Conservation (phyloP, 1,140 invertebrate genomes). For the Leptopilina boulardi region DNA sequence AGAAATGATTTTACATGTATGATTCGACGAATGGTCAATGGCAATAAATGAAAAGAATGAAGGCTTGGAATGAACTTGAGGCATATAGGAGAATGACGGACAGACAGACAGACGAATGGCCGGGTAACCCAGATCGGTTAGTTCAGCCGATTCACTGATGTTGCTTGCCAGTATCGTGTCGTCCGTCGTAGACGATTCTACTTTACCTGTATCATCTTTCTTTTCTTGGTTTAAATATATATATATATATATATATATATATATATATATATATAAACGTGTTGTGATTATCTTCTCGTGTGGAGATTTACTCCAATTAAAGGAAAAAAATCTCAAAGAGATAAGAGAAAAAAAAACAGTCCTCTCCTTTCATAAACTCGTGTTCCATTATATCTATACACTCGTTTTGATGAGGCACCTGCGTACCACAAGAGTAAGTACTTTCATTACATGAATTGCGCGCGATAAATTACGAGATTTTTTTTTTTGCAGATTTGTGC, state of each 20-base stretch:
- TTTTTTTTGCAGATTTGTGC: slow-evolving; percentile 10
- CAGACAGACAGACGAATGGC: slow-evolving; percentile 69
- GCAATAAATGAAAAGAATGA: slow-evolving; percentile 63
- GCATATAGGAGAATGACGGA: slow-evolving; percentile 35
- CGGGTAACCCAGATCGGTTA: slow-evolving; percentile 76
- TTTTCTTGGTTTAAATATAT: slow-evolving; percentile 2
- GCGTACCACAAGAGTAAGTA: slow-evolving; percentile 53
- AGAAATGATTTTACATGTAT: background rate
- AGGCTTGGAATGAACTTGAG: slow-evolving; percentile 62
- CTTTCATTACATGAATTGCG: slow-evolving; percentile 45
- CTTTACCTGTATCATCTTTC: slow-evolving; percentile 41
- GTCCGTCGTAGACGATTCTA: slow-evolving; percentile 67
- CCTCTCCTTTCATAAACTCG: background rate
- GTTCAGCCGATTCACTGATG: slow-evolving; percentile 65
- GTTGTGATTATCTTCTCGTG: background rate
- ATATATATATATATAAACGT: no score
- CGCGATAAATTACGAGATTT: slow-evolving; percentile 38
- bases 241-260: no score
- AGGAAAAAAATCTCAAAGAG: background rate
- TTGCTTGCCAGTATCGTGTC: slow-evolving; percentile 68
- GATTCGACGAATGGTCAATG: slow-evolving; percentile 49
- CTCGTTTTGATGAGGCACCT: slow-evolving; percentile 51
- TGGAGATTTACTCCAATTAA: background rate
- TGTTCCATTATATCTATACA: background rate
- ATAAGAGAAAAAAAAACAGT: background rate